A percentile compares a stretch with the other conserved stretches of the same genome.
phyloP scores from a whole-genome alignment of 1,140 invertebrate species.

The Drosophila guanche region DNA sequence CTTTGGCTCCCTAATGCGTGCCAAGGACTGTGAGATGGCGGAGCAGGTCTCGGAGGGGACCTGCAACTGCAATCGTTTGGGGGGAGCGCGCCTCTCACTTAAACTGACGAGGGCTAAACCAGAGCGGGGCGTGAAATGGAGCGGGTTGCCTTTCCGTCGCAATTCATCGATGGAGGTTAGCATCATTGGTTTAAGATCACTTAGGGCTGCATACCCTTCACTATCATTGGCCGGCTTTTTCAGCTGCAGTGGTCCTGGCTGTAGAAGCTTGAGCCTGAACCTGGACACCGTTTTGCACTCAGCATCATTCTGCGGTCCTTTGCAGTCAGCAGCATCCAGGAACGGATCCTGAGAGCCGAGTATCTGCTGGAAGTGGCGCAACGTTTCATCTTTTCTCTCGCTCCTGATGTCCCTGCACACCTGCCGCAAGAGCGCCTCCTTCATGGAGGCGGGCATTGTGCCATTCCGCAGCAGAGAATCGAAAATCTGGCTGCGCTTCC shows the following conservation, averaged over 20 bases:
- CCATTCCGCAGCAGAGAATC: conserved; percentile 29
- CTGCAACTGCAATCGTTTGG: neutral
- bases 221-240: neutral
- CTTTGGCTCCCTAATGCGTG: conserved; percentile 22
- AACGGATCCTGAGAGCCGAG: neutral
- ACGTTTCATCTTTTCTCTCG: neutral
- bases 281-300: neutral
- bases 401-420: neutral
- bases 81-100: neutral
- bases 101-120: neutral
- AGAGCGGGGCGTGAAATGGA: neutral
- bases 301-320: neutral
- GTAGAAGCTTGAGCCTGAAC: neutral
- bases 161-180: conserved; percentile 29
- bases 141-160: neutral
- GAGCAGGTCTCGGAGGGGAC: neutral
- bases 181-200: neutral
- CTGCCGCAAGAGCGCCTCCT: neutral
- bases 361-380: conserved; percentile 4
- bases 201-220: no score
- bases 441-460: conserved; percentile 1
- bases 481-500: conserved; percentile 44
- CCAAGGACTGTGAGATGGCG: conserved; percentile 21
- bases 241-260: conserved; percentile 6
- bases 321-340: neutral